Evolutionary conservation across 2,113 vertebrate species (phyloP).

Genomic region (Eublepharis macularius): DNA sequence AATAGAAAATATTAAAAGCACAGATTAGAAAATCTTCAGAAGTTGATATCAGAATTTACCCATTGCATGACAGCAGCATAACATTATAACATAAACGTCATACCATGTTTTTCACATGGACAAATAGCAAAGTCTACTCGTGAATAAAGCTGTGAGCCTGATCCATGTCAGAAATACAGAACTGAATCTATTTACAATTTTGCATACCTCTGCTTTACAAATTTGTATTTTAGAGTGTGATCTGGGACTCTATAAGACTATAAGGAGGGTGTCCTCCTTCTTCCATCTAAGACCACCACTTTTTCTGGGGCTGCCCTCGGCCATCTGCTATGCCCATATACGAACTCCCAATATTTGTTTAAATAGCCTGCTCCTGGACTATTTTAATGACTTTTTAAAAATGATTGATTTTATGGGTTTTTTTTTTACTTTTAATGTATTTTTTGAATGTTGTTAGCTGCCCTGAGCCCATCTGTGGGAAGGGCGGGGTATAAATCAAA

Average conservation of each 20-base stretch:
- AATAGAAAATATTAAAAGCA: slow-evolving; percentile 41
- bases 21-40: slow-evolving; percentile 36
- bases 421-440: no score
- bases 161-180: background rate
- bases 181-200: background rate
- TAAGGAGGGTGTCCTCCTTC: no score
- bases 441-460: no score
- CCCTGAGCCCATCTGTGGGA: no score
- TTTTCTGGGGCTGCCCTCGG: no score
- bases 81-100: slow-evolving; percentile 41
- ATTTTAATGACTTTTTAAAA: no score
- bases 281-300: no score
- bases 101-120: slow-evolving; percentile 50
- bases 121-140: slow-evolving; percentile 47
- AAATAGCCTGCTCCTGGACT: no score
- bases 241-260: background rate
- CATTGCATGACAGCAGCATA: slow-evolving; percentile 36
- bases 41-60: slow-evolving; percentile 41
- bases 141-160: slow-evolving; percentile 52
- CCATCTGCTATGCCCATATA: no score
- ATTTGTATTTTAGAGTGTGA: background rate
- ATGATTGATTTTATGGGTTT: no score
- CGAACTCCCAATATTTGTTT: no score
- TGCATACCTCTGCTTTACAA: background rate
- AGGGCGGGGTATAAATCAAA: no score